Base-by-base conservation (phyloP, 2,797 vertebrate species). In the Sebastes trivittatus region DNA sequence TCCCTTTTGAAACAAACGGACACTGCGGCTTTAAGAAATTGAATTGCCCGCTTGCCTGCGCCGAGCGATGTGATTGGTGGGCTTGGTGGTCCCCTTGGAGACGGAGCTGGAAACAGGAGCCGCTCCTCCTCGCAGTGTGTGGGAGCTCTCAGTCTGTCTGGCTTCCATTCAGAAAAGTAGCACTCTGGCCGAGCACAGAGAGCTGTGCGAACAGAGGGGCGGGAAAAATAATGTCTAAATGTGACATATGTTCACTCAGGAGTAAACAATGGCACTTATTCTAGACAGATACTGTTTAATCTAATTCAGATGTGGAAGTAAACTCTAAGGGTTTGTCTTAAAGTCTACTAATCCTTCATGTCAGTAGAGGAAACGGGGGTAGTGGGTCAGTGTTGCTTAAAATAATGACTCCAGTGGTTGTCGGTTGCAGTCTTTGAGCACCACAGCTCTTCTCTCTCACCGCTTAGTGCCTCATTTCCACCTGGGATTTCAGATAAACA, bases 21-120 rank as follows among this genome's bases (percentile, higher is more conserved):
- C 78, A 22, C 90, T 93, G 94, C 80, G 54, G 88, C 96, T 96
- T 96, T 96, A 96, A 96, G 93, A 93, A 95, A 94, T 96, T 95
- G 94, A 96, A 96, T 95, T 68, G 84, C 93, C 93, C 95, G 94
- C 95, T 78, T 91, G 85, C 82, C 71, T 62, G 83, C 52, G 80
- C 79, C 6, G 75, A 54, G 91, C 71, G 42, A 69, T 84, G 88
- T 94, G 94, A 96, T 96, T 96, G 96, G 95, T 92, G 84, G 89
- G 78, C 76, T 83, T 32, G 73, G 65, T 81, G 92, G 94, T 95
- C 91, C 91, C 93, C 94, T 93, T 95, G 92, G 92, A 94, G 92
- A 93, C 89, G 64, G 92, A 81, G 91, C 89, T 90, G 91, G 90
- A 95, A 93, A 94, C 91, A 85, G 89, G 93, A 93, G 92, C 91